Base-by-base conservation (phyloP, 2,113 vertebrate genomes). In the Athene cunicularia region DNA sequence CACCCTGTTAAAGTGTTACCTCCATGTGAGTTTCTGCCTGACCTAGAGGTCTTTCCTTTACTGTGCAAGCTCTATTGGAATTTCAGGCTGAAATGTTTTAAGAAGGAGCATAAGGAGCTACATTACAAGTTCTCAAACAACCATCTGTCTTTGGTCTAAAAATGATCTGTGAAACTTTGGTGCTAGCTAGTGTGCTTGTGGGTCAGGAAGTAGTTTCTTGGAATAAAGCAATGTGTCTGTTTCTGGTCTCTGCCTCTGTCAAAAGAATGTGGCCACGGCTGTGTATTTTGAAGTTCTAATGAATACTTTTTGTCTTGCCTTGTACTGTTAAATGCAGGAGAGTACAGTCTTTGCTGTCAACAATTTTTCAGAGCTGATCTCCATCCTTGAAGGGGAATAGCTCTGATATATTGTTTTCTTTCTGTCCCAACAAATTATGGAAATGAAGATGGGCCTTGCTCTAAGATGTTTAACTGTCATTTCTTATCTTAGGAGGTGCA, bases 1-100 rank as follows among this genome's bases (percentile, higher is more conserved):
- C 72, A 99, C 99, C 1, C 95, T 99, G 86, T 98, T 99, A 9
- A 99, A 99, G 70, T 99, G 99, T 97, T 99, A 99, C 98, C 98
- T 99, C 70, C 99, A 99, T 9, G 99, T 99, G 98, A 98, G 99
- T 85, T 66, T 86, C 32, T 56, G 9, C 59, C 26, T 91, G 19
- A 59, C 20, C 6, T 70, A 11, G 10, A 27, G 30, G 30, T 37
- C 18, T 49, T 60, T 43, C 12, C 24, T 80, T 73, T 83, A 63
- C 33, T 9, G 1, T 2, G 0, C 0, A 5, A 50, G 5, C 45
- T 88, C 27, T 72, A 10, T 17, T 63, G 45, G 32, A 37, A 70
- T 67, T 88, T 72, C 55, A 30, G 49, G 4, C 19, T 47, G 52
- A 80, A 86, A 37, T 1, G 2, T 58, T 58, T 79, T 55, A 8